Base-by-base conservation (phyloP, 2,797 vertebrate species). In the Sebastolobus altivelis region DNA sequence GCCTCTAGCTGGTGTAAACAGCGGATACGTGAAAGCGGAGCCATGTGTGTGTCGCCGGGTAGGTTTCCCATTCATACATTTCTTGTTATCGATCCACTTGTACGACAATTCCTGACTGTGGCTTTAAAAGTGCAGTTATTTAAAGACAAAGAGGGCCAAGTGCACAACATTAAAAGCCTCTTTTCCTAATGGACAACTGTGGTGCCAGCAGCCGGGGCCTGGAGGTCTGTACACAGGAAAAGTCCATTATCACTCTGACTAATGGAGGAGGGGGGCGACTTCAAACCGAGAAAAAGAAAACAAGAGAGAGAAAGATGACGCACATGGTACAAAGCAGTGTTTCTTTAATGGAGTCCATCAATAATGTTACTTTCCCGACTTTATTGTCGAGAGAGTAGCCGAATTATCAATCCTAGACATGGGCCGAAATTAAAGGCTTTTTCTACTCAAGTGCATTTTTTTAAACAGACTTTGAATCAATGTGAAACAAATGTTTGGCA, bases 401-500 rank as follows among this genome's bases (percentile, higher is more conserved):
- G 59, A 78, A 79, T 85, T 91, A 93, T 92, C 89, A 91, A 91
- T 94, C 89, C 77, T 84, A 80, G 65, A 84, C 89, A 85, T 62
- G 60, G 86, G 82, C 80, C 87, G 72, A 89, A 89, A 90, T 92
- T 83, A 88, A 86, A 83, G 76, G 66, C 65, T 67, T 70, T 56
- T 49, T 55, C 29, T 55, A 37, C 65, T 80, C 65, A 43, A 80
- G 79, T 76, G 77, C 78, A 80, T 91, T 88, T 90, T 72, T 65
- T 65, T 46, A 46, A 82, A 83, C 83, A 88, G 83, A 86, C 77
- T 84, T 84, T 52, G 79, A 85, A 89, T 82, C 87, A 89, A 94
- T 93, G 88, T 18, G 88, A 95, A 95, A 93, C 94, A 94, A 95
- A 95, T 93, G 92, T 92, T 91, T 94, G 92, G 92, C 93, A 92